phyloP scores from a whole-genome alignment of 2,888 invertebrate species.

The Charanyca ferruginea region DNA sequence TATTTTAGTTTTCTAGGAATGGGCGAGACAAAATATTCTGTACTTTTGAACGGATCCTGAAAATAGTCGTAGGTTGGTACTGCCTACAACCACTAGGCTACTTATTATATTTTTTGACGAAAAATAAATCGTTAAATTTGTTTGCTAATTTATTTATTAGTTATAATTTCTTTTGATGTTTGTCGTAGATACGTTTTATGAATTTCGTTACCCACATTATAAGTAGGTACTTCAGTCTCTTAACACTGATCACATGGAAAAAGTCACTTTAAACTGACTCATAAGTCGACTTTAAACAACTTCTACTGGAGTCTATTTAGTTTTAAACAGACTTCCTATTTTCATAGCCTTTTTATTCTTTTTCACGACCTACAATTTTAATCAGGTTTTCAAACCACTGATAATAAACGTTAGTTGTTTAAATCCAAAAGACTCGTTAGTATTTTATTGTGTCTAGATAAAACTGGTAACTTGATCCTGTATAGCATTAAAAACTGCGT shows the following conservation, averaged over 20 bases:
- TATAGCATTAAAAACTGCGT: conserved; percentile 9
- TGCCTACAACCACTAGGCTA: neutral
- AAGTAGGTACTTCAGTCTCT: conserved; percentile 11
- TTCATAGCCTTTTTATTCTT: conserved; percentile 30
- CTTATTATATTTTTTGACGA: neutral
- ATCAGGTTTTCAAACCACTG: conserved; percentile 43
- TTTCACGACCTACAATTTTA: conserved; percentile 33
- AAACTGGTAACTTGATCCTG: conserved; percentile 31
- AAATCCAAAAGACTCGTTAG: conserved; percentile 23
- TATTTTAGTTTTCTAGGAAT: conserved; percentile 44
- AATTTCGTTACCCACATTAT: conserved; percentile 38
- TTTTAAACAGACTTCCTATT: conserved; percentile 14
- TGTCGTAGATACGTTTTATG: conserved; percentile 35
- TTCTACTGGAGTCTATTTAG: conserved; percentile 15
- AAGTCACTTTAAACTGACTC: conserved; percentile 23
- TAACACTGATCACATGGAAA: conserved; percentile 30
- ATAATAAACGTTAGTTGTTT: conserved; percentile 29
- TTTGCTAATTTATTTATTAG: conserved; percentile 19
- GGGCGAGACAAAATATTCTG: conserved; percentile 12
- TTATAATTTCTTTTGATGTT: conserved; percentile 34
- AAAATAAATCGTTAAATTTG: neutral
- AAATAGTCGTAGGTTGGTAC: conserved; percentile 3
- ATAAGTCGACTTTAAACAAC: conserved; percentile 39
- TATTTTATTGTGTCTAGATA: conserved; percentile 44
- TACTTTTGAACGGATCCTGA: conserved; percentile 11